These are phyloP conservation scores for Tillus elongatus DNA, from an alignment of 2,888 invertebrate genomes.

Conservation along the genomic window DNA sequence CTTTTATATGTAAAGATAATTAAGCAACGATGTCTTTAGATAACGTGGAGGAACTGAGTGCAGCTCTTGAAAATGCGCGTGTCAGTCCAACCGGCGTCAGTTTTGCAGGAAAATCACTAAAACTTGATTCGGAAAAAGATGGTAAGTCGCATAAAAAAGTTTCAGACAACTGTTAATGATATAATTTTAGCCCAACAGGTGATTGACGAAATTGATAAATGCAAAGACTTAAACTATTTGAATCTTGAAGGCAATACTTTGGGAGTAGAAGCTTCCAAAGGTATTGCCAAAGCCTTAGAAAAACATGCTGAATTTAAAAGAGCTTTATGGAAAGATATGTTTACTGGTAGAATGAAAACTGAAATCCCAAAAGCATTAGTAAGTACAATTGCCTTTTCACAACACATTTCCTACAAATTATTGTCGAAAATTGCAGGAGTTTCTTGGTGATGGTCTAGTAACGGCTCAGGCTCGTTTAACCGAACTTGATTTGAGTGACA, in stretches of 20 bases:
- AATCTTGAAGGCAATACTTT: slow-evolving; percentile 89
- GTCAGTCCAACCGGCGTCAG: slow-evolving; percentile 56
- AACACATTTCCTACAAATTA: background rate
- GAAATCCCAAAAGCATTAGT: slow-evolving; percentile 89
- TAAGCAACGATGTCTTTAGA: no score
- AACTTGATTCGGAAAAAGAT: slow-evolving; percentile 68
- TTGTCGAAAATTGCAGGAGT: slow-evolving; percentile 43
- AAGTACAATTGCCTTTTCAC: background rate
- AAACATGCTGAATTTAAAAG: slow-evolving; percentile 67
- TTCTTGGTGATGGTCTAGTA: slow-evolving; percentile 73
- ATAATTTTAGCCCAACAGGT: slow-evolving; percentile 56
- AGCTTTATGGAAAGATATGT: slow-evolving; percentile 93
- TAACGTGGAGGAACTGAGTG: slow-evolving; percentile 49
- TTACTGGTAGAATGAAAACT: slow-evolving; percentile 87
- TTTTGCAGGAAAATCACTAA: slow-evolving; percentile 70
- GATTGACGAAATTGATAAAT: slow-evolving; percentile 64
- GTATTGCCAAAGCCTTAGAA: slow-evolving; percentile 70
- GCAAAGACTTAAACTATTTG: slow-evolving; percentile 60
- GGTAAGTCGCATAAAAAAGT: no score
- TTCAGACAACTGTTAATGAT: slow-evolving; percentile 4
- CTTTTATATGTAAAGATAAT: no score
- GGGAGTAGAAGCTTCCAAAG: slow-evolving; percentile 80
- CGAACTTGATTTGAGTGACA: slow-evolving; percentile 89
- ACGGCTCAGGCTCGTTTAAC: slow-evolving; percentile 68
- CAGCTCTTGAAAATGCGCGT: slow-evolving; percentile 43